Conservation (phyloP, 1,140 invertebrate genomes). For the Daktulosphaira vitifoliae region DNA sequence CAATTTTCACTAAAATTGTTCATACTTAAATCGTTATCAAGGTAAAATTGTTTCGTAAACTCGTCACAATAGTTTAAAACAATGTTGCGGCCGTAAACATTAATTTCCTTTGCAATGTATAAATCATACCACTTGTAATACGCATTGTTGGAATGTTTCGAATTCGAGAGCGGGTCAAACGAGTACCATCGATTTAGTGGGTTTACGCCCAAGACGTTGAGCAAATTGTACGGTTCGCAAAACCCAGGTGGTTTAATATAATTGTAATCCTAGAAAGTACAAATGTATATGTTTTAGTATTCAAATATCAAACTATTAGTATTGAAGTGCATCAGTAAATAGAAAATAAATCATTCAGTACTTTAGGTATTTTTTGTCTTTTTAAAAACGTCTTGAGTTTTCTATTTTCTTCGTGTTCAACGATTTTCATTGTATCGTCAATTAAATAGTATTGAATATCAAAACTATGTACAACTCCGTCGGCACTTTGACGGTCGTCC, state of each 20-base stretch:
- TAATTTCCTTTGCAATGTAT: constrained; percentile 4
- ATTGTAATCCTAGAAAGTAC: background rate
- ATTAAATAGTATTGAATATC: constrained; percentile 74
- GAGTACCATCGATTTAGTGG: background rate
- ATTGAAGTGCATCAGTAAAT: too few relatives aligned
- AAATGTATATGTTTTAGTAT: too few relatives aligned
- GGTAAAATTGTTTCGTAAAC: constrained; percentile 11
- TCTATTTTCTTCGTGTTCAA: constrained; percentile 16
- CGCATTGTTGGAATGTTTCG: background rate
- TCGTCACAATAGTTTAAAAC: constrained; percentile 5
- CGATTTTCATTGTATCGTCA: constrained; percentile 80
- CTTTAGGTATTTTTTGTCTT: constrained; percentile 25
- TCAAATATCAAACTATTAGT: too few relatives aligned
- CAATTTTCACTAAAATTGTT: too few relatives aligned
- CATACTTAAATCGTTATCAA: background rate
- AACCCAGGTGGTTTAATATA: constrained; percentile 16
- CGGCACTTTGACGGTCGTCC: constrained; percentile 69
- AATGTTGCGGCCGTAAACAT: constrained; percentile 8
- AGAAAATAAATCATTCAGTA: too few relatives aligned
- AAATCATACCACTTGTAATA: constrained; percentile 13
- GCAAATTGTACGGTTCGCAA: constrained; percentile 4
- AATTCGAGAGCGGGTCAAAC: background rate
- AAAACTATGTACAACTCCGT: constrained; percentile 63
- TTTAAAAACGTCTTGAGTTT: constrained; percentile 22
- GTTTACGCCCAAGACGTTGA: constrained; percentile 7